Conservation (phyloP, 1,140 invertebrate genomes). For the Leptestheria dahalacensis region DNA sequence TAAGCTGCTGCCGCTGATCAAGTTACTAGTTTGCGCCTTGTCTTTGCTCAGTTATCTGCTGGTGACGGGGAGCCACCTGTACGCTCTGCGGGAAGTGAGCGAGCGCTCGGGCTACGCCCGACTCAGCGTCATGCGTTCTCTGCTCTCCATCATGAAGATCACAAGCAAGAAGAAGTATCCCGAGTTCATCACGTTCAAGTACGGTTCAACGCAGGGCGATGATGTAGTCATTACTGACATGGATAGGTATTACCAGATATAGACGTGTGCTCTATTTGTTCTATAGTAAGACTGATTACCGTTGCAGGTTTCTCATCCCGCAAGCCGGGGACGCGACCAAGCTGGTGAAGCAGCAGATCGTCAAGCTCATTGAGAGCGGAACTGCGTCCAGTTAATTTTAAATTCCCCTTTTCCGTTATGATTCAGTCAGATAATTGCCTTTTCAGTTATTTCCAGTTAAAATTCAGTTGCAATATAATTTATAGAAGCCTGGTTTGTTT, state of each 20-base stretch:
- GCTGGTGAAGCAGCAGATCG: conserved; percentile 54
- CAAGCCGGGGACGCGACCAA: conserved; percentile 80
- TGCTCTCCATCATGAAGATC: conserved; percentile 86
- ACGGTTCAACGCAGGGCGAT: conserved; percentile 60
- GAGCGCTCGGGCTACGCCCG: conserved; percentile 57
- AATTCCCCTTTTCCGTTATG: too few species aligned
- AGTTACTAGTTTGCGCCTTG: too few species aligned
- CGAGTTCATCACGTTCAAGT: conserved; percentile 90
- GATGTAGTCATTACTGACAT: conserved; percentile 61
- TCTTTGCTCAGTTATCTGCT: conserved; percentile 57
- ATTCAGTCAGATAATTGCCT: neutral
- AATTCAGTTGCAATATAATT: neutral
- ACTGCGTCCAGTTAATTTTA: neutral
- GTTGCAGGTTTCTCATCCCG: conserved; percentile 62
- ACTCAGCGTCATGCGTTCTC: conserved; percentile 63
- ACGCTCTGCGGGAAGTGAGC: conserved; percentile 66
- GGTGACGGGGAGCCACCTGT: conserved; percentile 73
- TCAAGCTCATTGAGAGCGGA: conserved; percentile 31
- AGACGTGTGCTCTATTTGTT: neutral
- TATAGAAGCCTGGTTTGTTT: neutral
- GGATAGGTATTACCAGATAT: conserved; percentile 54
- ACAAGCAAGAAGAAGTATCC: conserved; percentile 86
- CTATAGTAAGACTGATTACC: neutral
- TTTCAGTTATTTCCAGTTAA: neutral
- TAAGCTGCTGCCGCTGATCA: too few species aligned